Evolutionary conservation across 2,113 vertebrate genomes (phyloP).

Genomic region (Anolis sagrei): DNA sequence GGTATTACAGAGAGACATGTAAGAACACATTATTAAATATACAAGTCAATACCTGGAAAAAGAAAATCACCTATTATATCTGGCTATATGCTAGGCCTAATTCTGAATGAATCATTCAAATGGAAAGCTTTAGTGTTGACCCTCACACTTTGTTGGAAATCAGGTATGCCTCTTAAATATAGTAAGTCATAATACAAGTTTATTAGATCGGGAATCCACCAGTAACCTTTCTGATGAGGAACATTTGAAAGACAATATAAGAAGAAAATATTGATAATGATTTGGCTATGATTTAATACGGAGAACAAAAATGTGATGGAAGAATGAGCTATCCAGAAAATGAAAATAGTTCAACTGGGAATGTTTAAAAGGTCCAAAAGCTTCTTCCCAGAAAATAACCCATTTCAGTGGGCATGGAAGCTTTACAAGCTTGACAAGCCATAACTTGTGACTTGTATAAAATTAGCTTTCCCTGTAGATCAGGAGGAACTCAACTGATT

Average conservation of each 20-base stretch:
- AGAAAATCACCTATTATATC: background rate
- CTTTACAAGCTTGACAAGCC: slow-evolving; percentile 1
- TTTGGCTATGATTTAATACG: background rate
- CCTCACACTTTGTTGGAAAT: background rate
- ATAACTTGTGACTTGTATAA: slow-evolving; percentile 7
- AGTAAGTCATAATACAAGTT: background rate
- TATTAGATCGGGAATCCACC: slow-evolving; percentile 15
- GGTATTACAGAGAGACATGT: background rate
- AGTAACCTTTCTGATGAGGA: background rate
- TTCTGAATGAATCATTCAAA: background rate
- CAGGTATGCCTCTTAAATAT: slow-evolving; percentile 4
- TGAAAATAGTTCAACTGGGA: background rate
- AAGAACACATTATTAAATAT: background rate
- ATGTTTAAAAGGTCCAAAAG: background rate
- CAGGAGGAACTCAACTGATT: background rate
- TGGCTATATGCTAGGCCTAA: background rate
- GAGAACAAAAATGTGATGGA: background rate
- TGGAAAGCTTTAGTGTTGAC: background rate
- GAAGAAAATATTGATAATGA: background rate
- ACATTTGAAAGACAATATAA: slow-evolving; percentile 20
- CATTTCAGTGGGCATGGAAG: background rate
- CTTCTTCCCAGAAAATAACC: slow-evolving; percentile 15
- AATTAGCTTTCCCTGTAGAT: background rate
- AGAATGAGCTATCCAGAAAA: background rate
- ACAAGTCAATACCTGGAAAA: background rate